phyloP scores from a whole-genome alignment of 2,797 vertebrate species.

The Lithobates pipiens region DNA sequence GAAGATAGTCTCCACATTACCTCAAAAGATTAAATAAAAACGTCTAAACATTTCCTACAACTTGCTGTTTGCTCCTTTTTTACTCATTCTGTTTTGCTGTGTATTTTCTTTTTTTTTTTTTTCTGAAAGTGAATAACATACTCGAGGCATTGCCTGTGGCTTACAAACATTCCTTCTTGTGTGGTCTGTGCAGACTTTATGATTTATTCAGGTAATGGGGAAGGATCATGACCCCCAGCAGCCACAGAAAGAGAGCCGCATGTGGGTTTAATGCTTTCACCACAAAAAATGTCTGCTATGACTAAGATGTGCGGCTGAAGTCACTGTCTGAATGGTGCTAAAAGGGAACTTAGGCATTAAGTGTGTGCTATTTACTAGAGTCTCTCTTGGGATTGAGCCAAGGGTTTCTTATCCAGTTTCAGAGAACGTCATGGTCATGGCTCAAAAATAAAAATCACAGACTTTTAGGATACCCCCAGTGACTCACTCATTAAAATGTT shows the following conservation, averaged over 20 bases:
- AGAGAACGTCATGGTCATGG: constrained; percentile 84
- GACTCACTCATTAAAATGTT: constrained; percentile 78
- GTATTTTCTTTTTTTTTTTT: constrained; percentile 70
- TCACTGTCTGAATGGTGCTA: constrained; percentile 85
- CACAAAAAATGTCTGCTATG: constrained; percentile 99
- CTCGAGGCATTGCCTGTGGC: constrained; percentile 85
- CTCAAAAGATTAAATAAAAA: constrained; percentile 69
- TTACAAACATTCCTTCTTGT: constrained; percentile 91
- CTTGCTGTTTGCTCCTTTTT: constrained; percentile 73
- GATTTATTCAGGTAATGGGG: constrained; percentile 99
- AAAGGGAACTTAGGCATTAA: constrained; percentile 85
- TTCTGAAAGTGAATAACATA: constrained; percentile 88
- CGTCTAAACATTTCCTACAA: constrained; percentile 72
- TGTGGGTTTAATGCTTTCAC: constrained; percentile 99
- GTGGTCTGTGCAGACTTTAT: constrained; percentile 99
- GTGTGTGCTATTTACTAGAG: constrained; percentile 85
- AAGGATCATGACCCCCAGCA: constrained; percentile 99
- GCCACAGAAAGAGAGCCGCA: constrained; percentile 99
- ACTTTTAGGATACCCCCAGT: constrained; percentile 82
- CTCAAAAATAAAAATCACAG: constrained; percentile 79
- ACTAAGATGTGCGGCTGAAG: constrained; percentile 88
- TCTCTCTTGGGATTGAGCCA: constrained; percentile 83
- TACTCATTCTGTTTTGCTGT: constrained; percentile 66
- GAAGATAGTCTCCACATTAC: constrained; percentile 66
- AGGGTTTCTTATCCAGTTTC: constrained; percentile 82